Conservation (phyloP, 92 coral and sea anemone species). For the Parazoanthus atlanticus region DNA sequence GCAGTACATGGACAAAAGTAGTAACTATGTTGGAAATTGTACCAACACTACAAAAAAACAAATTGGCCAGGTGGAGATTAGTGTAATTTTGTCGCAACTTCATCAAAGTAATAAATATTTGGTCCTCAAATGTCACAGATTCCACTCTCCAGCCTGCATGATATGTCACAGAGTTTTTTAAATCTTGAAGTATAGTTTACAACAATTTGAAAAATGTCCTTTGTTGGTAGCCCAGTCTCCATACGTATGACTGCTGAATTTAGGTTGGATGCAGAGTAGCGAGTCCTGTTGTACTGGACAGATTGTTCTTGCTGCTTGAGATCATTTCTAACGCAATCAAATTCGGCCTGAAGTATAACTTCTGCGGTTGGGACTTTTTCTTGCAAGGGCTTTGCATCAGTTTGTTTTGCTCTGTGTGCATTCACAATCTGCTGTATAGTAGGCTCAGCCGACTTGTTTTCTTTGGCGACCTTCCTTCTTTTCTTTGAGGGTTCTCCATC, state of each 20-base stretch:
- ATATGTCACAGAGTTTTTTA: slow-evolving; percentile 21
- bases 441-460: neutral
- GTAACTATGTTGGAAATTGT: slow-evolving; percentile 42
- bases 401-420: slow-evolving; percentile 1
- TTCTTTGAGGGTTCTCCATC: too few species aligned
- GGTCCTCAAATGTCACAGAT: slow-evolving; percentile 14
- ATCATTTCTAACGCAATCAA: slow-evolving; percentile 34
- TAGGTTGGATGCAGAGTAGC: slow-evolving; percentile 15
- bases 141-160: neutral
- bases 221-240: slow-evolving; percentile 67
- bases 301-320: slow-evolving; percentile 11
- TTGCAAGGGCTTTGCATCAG: neutral
- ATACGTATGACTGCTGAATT: slow-evolving; percentile 33
- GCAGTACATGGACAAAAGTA: slow-evolving; percentile 18
- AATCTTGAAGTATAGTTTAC: slow-evolving; percentile 34
- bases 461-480: slow-evolving; percentile 20
- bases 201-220: slow-evolving; percentile 47
- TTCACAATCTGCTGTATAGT: neutral
- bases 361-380: slow-evolving; percentile 21
- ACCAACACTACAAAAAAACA: slow-evolving; percentile 41
- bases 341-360: slow-evolving; percentile 43
- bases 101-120: slow-evolving; percentile 44
- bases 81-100: slow-evolving; percentile 49
- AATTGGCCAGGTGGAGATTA: slow-evolving; percentile 45
- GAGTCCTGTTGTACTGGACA: slow-evolving; percentile 12